Base-by-base conservation (phyloP, 2,888 invertebrate species). In the Cinara cedri region DNA sequence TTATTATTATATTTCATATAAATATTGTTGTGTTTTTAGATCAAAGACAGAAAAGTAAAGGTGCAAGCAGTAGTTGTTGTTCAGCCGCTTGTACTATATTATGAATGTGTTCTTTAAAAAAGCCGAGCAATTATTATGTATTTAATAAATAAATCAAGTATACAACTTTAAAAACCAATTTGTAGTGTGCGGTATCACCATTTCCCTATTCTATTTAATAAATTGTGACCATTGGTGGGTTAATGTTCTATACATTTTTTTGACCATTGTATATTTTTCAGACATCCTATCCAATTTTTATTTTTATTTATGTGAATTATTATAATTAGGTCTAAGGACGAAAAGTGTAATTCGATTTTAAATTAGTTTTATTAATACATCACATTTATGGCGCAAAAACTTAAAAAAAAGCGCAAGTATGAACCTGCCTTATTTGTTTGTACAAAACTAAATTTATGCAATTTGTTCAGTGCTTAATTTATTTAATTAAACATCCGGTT, bases 41-140 rank as follows among this genome's bases (percentile, higher is more conserved):
- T 92, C 95, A 95, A 90, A 91, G 95, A 89, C 95, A 95, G 89
- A 95, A 95, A 88, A 95, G 95, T 89, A 96, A 96, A 92, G 94
- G 94, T 83, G 94, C 95, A 84, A 94, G 94, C 85, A 95, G 94
- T 89, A 94, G 94, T 91, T 95, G 95, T 90, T 96, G 95, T 90
- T 94, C 94, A 85, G 91, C 94, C 85, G 92, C 94, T 84, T 95
- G 95, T 90, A 93, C 93, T 90, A 95, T 95, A 90, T 91, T 95
- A 92, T 95, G 78, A 78, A 78, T 78, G 78, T 78, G 78, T 78
- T 70, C 68, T 78, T 13, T 34, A 34, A 54, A 11, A 19, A 55
- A 42, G 9, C 10, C 34, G 51, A 21, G 42, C n/a, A 75, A 75
- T 44, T 34, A 51, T 74, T 74, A 63, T 74, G 51, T 72, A 62